Evolutionary conservation across 2,113 vertebrate genomes (phyloP).

Genomic region (Pluvianellus socialis): DNA sequence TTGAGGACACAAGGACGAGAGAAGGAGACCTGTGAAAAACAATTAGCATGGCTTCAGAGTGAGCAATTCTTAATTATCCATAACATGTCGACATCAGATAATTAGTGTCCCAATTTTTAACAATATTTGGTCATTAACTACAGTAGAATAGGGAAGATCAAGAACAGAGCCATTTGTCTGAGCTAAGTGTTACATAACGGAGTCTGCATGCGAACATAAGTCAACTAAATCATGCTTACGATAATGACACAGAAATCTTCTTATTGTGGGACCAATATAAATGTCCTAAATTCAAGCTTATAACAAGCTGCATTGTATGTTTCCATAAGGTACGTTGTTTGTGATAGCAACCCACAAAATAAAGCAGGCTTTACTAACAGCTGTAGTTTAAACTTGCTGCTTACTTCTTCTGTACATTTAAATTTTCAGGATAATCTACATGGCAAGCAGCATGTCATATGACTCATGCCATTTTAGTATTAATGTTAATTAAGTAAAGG

Average conservation of each 20-base stretch:
- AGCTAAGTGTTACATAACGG: conserved; percentile 16
- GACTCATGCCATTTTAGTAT: no score
- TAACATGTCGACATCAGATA: conserved; percentile 81
- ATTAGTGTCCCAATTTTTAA: conserved; percentile 80
- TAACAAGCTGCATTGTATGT: background rate
- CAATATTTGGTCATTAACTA: conserved; percentile 79
- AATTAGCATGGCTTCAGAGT: conserved; percentile 75
- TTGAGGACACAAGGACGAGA: conserved; percentile 73
- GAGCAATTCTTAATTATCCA: conserved; percentile 80
- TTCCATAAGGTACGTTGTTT: background rate
- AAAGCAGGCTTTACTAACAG: background rate
- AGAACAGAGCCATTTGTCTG: conserved; percentile 47
- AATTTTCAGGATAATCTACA: background rate
- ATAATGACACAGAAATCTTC: background rate
- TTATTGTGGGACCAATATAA: background rate
- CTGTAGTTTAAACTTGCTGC: background rate
- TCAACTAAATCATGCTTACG: background rate
- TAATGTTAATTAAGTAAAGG: no score
- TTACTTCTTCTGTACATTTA: background rate
- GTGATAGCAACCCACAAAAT: background rate
- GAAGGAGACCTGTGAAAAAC: conserved; percentile 77
- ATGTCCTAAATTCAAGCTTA: background rate
- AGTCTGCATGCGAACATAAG: background rate
- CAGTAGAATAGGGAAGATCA: conserved; percentile 55
- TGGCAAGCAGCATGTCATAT: no score